Conservation (phyloP, 2,113 vertebrate genomes). For the Noturus placidus region DNA sequence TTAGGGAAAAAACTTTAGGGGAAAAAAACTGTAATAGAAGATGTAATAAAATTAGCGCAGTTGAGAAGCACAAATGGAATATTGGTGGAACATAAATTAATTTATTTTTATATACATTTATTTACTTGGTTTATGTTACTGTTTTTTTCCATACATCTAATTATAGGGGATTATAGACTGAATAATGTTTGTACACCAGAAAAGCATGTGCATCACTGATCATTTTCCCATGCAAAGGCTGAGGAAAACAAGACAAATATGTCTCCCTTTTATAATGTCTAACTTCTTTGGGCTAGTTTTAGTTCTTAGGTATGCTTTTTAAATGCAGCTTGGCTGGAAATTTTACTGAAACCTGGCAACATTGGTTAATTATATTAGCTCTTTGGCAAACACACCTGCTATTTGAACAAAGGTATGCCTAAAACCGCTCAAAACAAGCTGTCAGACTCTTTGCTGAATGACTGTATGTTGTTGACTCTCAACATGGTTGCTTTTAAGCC, state of each 20-base stretch:
- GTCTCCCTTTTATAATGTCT: background rate
- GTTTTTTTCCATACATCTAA: background rate
- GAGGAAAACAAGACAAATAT: background rate
- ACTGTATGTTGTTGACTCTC: background rate
- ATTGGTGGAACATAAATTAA: background rate
- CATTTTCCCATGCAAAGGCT: background rate
- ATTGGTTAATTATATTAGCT: background rate
- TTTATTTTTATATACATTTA: background rate
- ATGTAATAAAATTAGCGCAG: background rate
- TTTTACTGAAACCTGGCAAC: background rate
- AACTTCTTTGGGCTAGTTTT: background rate
- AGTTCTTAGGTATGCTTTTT: background rate
- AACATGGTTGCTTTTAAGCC: background rate
- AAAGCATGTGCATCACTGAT: background rate
- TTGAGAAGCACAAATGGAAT: background rate
- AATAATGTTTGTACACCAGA: background rate
- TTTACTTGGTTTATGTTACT: background rate
- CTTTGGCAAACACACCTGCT: background rate
- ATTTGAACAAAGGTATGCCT: background rate
- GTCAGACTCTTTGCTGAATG: background rate
- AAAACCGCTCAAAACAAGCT: background rate
- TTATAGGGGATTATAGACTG: background rate
- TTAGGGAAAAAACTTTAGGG: background rate
- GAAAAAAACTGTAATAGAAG: slow-evolving; percentile 16
- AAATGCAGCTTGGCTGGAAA: background rate